Conservation (phyloP, 2,888 invertebrate species). For the Cheilosia grossa region DNA sequence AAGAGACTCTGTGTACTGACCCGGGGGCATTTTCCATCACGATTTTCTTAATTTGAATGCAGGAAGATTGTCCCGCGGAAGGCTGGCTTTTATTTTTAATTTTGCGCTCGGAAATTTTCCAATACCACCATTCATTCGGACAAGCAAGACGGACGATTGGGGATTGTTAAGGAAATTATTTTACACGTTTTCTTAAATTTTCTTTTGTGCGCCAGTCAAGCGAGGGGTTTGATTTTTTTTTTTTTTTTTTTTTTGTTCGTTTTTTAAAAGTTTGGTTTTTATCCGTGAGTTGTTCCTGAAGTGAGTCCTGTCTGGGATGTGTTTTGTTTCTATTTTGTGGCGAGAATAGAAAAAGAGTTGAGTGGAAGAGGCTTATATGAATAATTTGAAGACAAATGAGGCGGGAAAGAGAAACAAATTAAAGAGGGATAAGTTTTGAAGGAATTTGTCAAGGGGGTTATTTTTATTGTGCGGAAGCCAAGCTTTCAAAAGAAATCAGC, state of each 20-base stretch:
- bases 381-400: slow-evolving; percentile 13
- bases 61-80: slow-evolving; percentile 24
- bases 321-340: slow-evolving; percentile 10
- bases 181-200: slow-evolving; percentile 50
- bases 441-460: slow-evolving; percentile 4
- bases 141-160: slow-evolving; percentile 11
- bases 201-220: slow-evolving; percentile 31
- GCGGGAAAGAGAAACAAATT: slow-evolving; percentile 11
- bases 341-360: slow-evolving; percentile 1
- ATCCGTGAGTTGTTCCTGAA: slow-evolving; percentile 2
- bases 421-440: background rate
- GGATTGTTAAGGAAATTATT: slow-evolving; percentile 41
- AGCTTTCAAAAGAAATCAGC: background rate
- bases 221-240: background rate
- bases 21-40: slow-evolving; percentile 52
- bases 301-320: slow-evolving; percentile 23
- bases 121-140: slow-evolving; percentile 20
- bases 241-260: background rate
- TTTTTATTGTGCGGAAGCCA: background rate
- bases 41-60: slow-evolving; percentile 66
- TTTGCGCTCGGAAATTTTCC: background rate
- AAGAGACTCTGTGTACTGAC: slow-evolving; percentile 23
- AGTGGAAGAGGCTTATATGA: background rate
- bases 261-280: background rate
- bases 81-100: background rate